Conservation (phyloP, 2,113 vertebrate genomes). For the Nanger granti region DNA sequence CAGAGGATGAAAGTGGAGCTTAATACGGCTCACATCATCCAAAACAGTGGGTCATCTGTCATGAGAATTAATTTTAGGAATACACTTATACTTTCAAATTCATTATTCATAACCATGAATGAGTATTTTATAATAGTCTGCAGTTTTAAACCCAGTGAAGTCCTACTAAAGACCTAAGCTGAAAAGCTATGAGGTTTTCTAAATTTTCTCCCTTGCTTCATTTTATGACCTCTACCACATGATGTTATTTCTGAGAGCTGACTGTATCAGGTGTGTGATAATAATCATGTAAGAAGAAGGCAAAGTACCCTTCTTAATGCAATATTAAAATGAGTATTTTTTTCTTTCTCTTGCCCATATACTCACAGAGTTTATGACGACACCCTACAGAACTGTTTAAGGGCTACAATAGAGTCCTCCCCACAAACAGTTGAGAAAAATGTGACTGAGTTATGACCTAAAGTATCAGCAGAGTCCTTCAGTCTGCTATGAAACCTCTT, state of each 20-base stretch:
- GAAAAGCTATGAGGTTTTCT: not conserved
- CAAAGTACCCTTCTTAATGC: not conserved
- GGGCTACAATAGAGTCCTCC: not conserved
- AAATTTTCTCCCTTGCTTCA: slow-evolving; percentile 9
- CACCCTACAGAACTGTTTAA: not conserved
- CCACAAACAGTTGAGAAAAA: not conserved
- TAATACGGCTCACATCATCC: not conserved
- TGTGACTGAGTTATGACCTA: not conserved
- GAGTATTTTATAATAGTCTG: not conserved
- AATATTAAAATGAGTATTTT: not conserved
- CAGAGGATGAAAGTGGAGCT: not conserved
- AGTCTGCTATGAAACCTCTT: not conserved
- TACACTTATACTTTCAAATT: not conserved
- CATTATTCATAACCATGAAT: slow-evolving; percentile 6
- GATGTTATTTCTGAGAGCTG: not conserved
- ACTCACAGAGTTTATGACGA: not conserved
- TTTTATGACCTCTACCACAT: not conserved
- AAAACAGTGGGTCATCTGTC: not conserved
- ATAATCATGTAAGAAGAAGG: not conserved
- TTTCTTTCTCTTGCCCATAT: not conserved
- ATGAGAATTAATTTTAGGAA: not conserved
- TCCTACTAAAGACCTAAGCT: not conserved
- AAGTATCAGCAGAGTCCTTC: slow-evolving; percentile 6
- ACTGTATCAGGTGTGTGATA: not conserved
- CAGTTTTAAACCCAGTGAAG: not conserved